phyloP scores from a whole-genome alignment of 64 coral and sea anemone species.

The Hydrozoanthus tunicans region DNA sequence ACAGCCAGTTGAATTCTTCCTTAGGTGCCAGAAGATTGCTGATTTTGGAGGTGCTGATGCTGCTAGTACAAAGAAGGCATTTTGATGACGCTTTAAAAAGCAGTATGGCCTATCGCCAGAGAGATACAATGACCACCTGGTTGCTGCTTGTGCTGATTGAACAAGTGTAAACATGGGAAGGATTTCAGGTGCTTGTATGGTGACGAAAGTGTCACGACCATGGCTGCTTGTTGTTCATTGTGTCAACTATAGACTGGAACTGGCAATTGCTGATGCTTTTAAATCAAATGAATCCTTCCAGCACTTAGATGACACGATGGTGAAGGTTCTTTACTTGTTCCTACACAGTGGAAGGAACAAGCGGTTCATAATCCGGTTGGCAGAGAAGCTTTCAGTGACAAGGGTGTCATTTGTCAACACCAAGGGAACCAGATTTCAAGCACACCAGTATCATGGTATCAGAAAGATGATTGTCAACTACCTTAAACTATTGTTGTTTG shows the following conservation, averaged over 20 bases:
- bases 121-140: conserved; percentile 1
- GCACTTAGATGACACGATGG: conserved; percentile 53
- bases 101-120: conserved; percentile 2
- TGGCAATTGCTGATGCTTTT: conserved; percentile 38
- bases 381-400: conserved; percentile 65
- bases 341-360: conserved; percentile 59
- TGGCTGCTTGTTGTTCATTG: conserved; percentile 31
- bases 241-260: conserved; percentile 51
- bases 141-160: conserved; percentile 61
- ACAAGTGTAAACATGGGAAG: conserved; percentile 55
- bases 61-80: conserved; percentile 26
- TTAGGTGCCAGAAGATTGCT: conserved; percentile 56
- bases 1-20: conserved; percentile 58
- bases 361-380: conserved; percentile 35
- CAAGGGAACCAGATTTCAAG: conserved; percentile 60
- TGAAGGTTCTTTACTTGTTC: conserved; percentile 58
- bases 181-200: conserved; percentile 43
- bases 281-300: conserved; percentile 61
- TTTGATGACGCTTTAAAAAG: conserved; percentile 46
- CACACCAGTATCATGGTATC: conserved; percentile 47
- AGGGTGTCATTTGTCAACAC: conserved; percentile 67
- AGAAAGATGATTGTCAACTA: conserved; percentile 59
- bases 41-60: conserved; percentile 61
- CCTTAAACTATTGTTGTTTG: conserved; percentile 30
- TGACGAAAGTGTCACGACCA: conserved; percentile 45